Evolutionary conservation across 2,888 invertebrate species (phyloP).

Genomic region (Apotomis betuletana): DNA sequence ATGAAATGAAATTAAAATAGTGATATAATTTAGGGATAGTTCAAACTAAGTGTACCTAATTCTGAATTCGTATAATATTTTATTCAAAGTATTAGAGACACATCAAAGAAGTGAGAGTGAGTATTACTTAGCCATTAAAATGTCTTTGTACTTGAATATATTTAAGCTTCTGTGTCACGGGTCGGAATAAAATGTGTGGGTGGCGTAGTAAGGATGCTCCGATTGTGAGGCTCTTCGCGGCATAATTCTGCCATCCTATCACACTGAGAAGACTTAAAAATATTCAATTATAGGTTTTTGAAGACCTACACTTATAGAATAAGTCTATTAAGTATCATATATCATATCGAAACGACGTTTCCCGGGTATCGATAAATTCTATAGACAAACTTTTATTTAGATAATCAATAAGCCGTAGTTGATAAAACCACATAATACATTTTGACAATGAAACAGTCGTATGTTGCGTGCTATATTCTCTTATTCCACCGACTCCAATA

Average conservation of each 20-base stretch:
- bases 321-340: background rate
- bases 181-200: slow-evolving; percentile 6
- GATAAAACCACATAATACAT: too few relatives aligned
- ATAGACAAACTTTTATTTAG: background rate
- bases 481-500: background rate
- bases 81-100: background rate
- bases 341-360: background rate
- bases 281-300: background rate
- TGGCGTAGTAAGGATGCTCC: background rate
- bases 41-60: background rate
- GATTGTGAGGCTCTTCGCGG: background rate
- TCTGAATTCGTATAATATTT: background rate
- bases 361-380: background rate
- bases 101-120: background rate
- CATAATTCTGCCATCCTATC: slow-evolving; percentile 2
- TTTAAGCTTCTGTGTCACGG: background rate
- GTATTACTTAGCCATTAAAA: background rate
- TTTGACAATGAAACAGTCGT: too few relatives aligned
- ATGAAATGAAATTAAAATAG: too few relatives aligned
- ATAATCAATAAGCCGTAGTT: background rate
- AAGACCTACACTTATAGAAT: background rate
- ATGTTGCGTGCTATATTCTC: too few relatives aligned
- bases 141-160: background rate
- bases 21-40: too few relatives aligned
- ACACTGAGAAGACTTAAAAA: slow-evolving; percentile 25